Conservation (phyloP, 1,140 invertebrate genomes). For the Tyrophagus putrescentiae region DNA sequence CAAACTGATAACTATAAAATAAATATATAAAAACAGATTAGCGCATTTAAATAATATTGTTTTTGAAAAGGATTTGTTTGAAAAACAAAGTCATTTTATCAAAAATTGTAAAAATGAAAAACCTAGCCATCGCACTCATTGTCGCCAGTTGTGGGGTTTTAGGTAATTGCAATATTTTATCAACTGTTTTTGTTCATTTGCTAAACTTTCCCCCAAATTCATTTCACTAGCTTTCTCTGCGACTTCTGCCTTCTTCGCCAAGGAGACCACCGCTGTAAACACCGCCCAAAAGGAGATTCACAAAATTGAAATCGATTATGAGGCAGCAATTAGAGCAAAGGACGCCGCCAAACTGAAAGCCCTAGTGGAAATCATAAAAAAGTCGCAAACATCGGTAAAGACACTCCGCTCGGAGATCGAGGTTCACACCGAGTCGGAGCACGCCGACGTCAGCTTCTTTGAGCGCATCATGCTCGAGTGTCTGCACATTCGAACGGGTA, state of each 20-base stretch:
- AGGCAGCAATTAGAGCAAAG: background rate
- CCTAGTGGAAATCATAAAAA: background rate
- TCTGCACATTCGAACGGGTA: background rate
- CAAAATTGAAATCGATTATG: background rate
- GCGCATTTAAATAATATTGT: background rate
- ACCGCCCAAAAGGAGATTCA: background rate
- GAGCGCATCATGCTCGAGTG: background rate
- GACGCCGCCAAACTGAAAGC: background rate
- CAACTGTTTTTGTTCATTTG: background rate
- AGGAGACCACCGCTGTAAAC: background rate
- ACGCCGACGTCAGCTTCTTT: background rate
- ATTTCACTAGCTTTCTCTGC: background rate
- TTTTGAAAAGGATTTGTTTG: background rate
- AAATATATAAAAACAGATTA: background rate
- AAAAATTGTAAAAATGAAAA: background rate
- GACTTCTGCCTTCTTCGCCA: background rate
- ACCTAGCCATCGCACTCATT: background rate
- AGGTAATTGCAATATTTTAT: background rate
- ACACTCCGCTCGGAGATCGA: background rate
- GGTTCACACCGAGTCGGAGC: background rate
- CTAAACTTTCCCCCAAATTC: background rate
- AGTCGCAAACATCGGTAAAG: background rate
- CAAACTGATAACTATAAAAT: no score
- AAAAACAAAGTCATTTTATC: slow-evolving; percentile 6
- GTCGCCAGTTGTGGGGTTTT: background rate